These are phyloP conservation scores for Protomyctophum bolini DNA, from an alignment of 2,113 vertebrate genomes.

Conservation along the genomic window DNA sequence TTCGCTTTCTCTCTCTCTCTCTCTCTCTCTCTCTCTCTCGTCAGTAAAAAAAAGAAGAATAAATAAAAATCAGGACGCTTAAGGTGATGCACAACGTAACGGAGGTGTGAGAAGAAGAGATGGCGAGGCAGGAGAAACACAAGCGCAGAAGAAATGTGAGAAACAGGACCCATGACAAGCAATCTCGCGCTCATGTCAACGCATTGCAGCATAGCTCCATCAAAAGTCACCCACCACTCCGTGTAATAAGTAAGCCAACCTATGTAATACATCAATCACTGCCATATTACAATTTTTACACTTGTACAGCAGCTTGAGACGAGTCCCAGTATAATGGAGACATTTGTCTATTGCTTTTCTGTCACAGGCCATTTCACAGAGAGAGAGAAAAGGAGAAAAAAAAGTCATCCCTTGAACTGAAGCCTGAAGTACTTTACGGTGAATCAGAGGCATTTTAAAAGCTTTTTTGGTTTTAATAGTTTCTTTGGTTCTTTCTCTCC, in stretches of 20 bases:
- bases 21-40: constrained; percentile 35
- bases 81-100: constrained; percentile 72
- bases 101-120: constrained; percentile 26
- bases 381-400: constrained; percentile 5
- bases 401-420: not conserved
- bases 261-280: constrained; percentile 64
- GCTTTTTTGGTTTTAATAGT: not conserved
- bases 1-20: constrained; percentile 32
- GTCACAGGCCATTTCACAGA: constrained; percentile 10
- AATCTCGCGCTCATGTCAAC: constrained; percentile 58
- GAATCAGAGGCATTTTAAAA: constrained; percentile 16
- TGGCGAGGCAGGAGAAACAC: constrained; percentile 44
- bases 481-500: no score
- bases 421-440: not conserved
- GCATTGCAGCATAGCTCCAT: constrained; percentile 49
- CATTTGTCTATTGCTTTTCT: constrained; percentile 21
- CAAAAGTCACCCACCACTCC: constrained; percentile 47
- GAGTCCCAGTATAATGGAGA: constrained; percentile 32
- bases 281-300: constrained; percentile 39
- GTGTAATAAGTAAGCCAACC: constrained; percentile 41
- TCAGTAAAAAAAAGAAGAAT: constrained; percentile 17
- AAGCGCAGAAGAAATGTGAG: constrained; percentile 28
- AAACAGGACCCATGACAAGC: constrained; percentile 62
- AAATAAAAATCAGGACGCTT: constrained; percentile 32
- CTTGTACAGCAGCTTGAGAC: constrained; percentile 24